Conservation (phyloP, 2,888 invertebrate species). For the Beris chalybata region DNA sequence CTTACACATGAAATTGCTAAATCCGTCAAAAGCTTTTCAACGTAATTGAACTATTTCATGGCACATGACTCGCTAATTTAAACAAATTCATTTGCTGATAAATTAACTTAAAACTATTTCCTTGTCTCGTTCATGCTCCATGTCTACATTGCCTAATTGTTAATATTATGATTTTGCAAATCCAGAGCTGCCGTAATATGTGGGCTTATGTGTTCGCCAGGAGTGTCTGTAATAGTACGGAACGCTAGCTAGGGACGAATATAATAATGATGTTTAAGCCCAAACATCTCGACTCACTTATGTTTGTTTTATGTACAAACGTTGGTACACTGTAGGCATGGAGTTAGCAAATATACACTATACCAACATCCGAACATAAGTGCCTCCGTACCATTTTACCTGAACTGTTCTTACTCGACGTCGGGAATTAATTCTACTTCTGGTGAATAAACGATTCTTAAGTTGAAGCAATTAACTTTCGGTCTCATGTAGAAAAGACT, state of each 20-base stretch:
- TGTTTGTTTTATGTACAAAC: conserved; percentile 2
- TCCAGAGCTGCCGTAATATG: neutral
- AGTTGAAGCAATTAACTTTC: conserved; percentile 36
- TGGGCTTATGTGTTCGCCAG: neutral
- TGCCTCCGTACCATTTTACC: neutral
- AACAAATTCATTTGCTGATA: conserved; percentile 38
- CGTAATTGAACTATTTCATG: neutral
- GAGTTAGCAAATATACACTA: too few relatives aligned
- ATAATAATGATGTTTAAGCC: conserved; percentile 9
- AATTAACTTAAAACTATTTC: conserved; percentile 34
- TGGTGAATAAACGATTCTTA: conserved; percentile 25
- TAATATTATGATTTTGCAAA: conserved; percentile 24
- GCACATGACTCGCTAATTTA: conserved; percentile 33
- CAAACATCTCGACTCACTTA: conserved; percentile 8
- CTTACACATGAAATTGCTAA: conserved; percentile 5
- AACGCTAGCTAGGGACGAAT: neutral
- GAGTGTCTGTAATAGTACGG: neutral
- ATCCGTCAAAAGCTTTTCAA: neutral
- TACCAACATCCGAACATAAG: neutral
- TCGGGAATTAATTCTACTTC: neutral
- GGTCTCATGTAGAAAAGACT: conserved; percentile 35
- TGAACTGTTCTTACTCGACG: neutral
- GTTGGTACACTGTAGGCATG: neutral
- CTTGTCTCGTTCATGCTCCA: conserved; percentile 5
- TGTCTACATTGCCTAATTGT: conserved; percentile 30